Conservation (phyloP, 2,113 vertebrate species). For the Serinus canaria region DNA sequence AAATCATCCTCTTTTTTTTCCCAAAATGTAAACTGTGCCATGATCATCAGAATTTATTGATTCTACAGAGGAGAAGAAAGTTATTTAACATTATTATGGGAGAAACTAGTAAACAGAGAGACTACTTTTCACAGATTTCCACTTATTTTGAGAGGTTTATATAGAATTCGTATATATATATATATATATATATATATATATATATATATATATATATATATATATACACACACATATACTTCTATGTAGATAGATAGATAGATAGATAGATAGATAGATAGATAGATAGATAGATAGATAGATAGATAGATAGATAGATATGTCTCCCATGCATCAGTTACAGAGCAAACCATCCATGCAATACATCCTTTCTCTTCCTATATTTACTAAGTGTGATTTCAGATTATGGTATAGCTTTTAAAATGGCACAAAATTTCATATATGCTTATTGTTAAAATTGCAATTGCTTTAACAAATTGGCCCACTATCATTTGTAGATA, state of each 20-base stretch:
- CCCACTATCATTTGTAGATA: background rate
- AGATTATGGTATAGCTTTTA: background rate
- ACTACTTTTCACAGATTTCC: background rate
- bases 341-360: background rate
- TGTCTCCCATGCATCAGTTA: background rate
- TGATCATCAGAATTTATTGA: background rate
- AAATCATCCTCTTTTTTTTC: background rate
- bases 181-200: background rate
- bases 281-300: no score
- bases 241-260: background rate
- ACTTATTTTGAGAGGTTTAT: background rate
- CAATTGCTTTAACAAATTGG: background rate
- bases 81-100: background rate
- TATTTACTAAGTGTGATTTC: background rate
- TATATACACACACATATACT: background rate
- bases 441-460: background rate
- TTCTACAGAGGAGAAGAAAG: background rate
- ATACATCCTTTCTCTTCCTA: background rate
- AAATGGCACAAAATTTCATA: background rate
- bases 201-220: background rate
- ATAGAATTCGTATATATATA: background rate
- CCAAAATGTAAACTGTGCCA: background rate
- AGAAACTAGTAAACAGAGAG: background rate
- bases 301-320: background rate
- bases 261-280: background rate